Conservation (phyloP, 2,113 vertebrate species). For the Dendrocopos noguchii region DNA sequence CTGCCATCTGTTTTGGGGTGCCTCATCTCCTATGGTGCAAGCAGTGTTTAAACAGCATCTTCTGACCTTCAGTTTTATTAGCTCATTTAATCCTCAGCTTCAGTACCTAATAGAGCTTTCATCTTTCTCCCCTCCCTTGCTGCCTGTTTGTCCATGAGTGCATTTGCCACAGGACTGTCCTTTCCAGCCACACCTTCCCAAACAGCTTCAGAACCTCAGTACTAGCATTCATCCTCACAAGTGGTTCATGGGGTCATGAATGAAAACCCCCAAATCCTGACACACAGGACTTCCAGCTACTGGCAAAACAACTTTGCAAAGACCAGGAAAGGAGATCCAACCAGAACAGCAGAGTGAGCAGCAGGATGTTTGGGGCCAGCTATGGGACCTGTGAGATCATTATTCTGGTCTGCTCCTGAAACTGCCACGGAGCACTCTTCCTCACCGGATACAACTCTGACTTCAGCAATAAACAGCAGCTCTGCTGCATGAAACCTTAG, state of each 20-base stretch:
- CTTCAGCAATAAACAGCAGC: not conserved
- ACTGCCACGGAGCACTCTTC: not conserved
- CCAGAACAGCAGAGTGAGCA: not conserved
- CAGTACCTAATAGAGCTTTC: not conserved
- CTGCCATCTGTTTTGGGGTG: not conserved
- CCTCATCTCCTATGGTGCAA: not conserved
- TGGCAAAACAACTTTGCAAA: not conserved
- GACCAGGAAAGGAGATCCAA: not conserved
- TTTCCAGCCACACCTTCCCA: not conserved
- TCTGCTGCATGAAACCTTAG: accelerated
- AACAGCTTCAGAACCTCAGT: not conserved
- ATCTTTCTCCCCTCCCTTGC: not conserved
- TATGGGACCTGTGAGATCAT: not conserved
- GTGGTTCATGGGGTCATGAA: not conserved
- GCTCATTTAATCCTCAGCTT: not conserved
- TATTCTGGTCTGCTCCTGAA: not conserved
- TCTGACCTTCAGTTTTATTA: not conserved
- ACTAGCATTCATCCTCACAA: not conserved
- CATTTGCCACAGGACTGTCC: not conserved
- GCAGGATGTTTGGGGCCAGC: accelerated
- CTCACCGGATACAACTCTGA: not conserved
- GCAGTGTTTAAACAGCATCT: not conserved
- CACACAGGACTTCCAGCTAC: not conserved
- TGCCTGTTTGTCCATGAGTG: not conserved
- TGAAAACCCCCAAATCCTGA: not conserved